phyloP scores from a whole-genome alignment of 2,797 vertebrate genomes.

The Podarcis lilfordi region DNA sequence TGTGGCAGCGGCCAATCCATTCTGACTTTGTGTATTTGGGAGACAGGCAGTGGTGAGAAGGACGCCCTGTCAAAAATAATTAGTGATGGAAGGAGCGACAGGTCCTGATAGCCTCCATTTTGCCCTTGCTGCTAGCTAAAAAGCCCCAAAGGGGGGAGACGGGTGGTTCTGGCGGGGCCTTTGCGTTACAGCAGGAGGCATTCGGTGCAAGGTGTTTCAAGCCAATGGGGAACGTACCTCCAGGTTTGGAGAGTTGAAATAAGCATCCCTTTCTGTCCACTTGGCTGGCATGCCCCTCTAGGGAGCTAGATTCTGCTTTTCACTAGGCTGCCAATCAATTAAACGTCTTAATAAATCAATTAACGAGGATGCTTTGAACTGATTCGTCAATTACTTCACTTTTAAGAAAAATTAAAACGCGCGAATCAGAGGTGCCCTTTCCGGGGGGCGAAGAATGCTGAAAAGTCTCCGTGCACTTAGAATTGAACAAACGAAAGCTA shows the following conservation, averaged over 20 bases:
- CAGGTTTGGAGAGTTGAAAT: not conserved
- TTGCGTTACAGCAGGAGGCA: too few relatives aligned
- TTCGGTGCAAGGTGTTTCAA: not conserved
- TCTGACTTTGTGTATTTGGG: not conserved
- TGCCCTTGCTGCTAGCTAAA: not conserved
- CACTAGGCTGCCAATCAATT: not conserved
- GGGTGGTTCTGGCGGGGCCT: not conserved
- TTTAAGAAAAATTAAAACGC: not conserved
- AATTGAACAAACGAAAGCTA: not conserved
- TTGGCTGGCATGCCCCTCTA: not conserved
- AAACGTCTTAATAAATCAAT: constrained; percentile 23
- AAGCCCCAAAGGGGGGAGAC: not conserved
- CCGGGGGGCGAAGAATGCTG: not conserved
- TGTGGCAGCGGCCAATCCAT: not conserved
- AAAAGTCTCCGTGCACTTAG: not conserved
- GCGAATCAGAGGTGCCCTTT: not conserved
- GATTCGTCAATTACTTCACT: not conserved
- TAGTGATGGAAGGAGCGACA: not conserved
- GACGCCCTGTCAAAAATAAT: not conserved
- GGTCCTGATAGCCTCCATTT: not conserved
- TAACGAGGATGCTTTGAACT: constrained; percentile 2
- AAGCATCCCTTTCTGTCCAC: not conserved
- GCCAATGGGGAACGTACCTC: not conserved
- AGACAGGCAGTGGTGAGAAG: not conserved
- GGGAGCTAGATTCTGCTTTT: not conserved